Evolutionary conservation across 2,797 vertebrate species (phyloP).

Genomic region (Acrocephalus scirpaceus): DNA sequence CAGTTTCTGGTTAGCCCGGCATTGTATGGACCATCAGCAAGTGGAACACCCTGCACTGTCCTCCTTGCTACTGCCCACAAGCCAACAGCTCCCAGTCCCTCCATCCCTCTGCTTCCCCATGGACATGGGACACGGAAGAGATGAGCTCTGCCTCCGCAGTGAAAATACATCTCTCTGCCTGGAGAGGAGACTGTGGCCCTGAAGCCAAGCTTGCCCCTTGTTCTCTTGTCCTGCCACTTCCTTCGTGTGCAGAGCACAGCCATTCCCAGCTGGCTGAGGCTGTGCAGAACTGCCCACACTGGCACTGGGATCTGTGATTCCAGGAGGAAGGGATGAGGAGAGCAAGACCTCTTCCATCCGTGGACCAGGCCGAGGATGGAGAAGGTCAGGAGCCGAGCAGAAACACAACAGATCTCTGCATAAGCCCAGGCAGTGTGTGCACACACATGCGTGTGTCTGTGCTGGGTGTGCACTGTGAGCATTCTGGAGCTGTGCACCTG

Average conservation of each 20-base stretch:
- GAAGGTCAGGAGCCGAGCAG: background rate
- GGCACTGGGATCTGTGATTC: fast-evolving
- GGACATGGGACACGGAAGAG: fast-evolving
- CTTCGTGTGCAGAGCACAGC: background rate
- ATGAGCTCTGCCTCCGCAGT: background rate
- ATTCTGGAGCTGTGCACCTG: fast-evolving
- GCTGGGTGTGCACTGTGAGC: fast-evolving
- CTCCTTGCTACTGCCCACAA: background rate
- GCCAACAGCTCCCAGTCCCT: background rate
- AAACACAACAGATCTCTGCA: background rate
- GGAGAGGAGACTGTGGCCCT: background rate
- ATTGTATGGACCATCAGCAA: background rate
- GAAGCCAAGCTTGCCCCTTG: background rate
- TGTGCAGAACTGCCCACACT: fast-evolving
- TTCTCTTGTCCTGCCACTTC: background rate
- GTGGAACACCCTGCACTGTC: background rate
- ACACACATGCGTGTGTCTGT: fast-evolving
- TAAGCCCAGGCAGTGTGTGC: fast-evolving
- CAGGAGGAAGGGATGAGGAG: background rate
- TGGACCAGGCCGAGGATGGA: background rate
- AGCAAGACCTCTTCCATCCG: background rate
- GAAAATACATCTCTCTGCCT: background rate
- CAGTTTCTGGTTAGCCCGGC: background rate
- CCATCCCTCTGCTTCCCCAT: background rate
- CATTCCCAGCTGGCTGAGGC: background rate